A percentile compares a stretch with the other conserved stretches of the same genome.
phyloP scores from a whole-genome alignment of 2,113 vertebrate genomes.

The Psittacara wagleri region DNA sequence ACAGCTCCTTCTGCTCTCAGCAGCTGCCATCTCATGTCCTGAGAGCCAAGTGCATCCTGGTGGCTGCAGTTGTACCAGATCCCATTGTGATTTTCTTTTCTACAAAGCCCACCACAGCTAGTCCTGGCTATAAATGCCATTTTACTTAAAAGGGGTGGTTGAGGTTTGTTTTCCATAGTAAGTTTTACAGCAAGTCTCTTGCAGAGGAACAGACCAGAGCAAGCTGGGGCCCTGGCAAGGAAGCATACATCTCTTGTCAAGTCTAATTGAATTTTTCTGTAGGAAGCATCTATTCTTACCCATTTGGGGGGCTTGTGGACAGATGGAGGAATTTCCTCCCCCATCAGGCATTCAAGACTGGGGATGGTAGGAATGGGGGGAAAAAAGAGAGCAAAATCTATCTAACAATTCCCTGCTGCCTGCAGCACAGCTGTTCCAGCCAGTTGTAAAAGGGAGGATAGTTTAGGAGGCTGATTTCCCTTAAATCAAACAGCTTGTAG shows the following conservation, averaged over 20 bases:
- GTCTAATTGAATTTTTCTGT: slow-evolving; percentile 40
- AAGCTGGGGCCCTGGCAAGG: background rate
- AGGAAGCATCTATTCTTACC: slow-evolving; percentile 21
- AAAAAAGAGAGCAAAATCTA: background rate
- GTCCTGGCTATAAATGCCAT: background rate
- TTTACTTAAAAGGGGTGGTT: background rate
- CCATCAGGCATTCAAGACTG: background rate
- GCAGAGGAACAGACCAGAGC: background rate
- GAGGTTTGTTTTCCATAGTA: background rate
- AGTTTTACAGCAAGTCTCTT: background rate
- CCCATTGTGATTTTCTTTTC: background rate
- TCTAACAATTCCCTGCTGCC: background rate
- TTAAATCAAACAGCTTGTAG: background rate
- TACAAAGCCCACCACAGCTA: background rate
- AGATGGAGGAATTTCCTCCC: slow-evolving; percentile 28
- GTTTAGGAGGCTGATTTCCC: background rate
- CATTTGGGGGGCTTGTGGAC: background rate
- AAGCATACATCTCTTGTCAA: slow-evolving; percentile 29
- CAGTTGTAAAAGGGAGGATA: background rate
- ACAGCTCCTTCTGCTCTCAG: background rate
- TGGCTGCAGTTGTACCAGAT: background rate
- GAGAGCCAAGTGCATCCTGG: background rate
- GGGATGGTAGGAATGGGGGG: background rate
- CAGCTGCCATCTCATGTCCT: background rate
- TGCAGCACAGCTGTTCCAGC: slow-evolving; percentile 9